Evolutionary conservation across 2,888 invertebrate genomes (phyloP).

Genomic region (Acanthosoma haemorrhoidale): DNA sequence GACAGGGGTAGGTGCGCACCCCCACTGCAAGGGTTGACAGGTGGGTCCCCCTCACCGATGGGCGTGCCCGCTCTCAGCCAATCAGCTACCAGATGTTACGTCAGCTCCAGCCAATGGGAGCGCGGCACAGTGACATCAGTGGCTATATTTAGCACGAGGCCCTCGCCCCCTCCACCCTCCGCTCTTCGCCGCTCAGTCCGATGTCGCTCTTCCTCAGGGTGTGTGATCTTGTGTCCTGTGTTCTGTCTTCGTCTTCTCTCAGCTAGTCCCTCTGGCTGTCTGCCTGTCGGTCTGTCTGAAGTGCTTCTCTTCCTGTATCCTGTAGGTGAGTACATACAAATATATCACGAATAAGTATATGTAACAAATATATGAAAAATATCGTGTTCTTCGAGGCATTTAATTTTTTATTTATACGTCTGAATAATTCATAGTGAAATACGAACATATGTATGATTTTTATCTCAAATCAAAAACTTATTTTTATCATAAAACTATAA

Average conservation of each 20-base stretch:
- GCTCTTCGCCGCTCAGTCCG: background rate
- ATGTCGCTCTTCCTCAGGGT: background rate
- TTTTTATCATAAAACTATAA: background rate
- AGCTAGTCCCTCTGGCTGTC: background rate
- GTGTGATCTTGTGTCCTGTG: background rate
- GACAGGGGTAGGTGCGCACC: background rate
- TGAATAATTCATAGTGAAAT: too few species aligned
- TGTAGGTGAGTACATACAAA: background rate
- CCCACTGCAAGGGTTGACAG: background rate
- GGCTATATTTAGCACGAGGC: conserved; percentile 32
- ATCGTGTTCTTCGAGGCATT: background rate
- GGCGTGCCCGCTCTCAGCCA: conserved; percentile 20
- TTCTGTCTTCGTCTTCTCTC: background rate
- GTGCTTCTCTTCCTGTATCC: background rate
- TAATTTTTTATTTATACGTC: background rate
- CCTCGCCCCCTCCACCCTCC: background rate
- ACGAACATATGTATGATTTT: too few species aligned
- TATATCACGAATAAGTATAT: background rate
- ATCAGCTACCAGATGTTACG: conserved; percentile 40
- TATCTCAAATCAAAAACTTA: too few species aligned
- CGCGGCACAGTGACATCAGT: conserved; percentile 33
- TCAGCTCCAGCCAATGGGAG: conserved; percentile 48
- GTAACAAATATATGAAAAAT: background rate
- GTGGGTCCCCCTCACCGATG: background rate
- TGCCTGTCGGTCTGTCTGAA: too few species aligned